Evolutionary conservation across 2,888 invertebrate species (phyloP), one percentile per base, ranked within the genome.

Genomic region (Ophion costatus): DNA sequence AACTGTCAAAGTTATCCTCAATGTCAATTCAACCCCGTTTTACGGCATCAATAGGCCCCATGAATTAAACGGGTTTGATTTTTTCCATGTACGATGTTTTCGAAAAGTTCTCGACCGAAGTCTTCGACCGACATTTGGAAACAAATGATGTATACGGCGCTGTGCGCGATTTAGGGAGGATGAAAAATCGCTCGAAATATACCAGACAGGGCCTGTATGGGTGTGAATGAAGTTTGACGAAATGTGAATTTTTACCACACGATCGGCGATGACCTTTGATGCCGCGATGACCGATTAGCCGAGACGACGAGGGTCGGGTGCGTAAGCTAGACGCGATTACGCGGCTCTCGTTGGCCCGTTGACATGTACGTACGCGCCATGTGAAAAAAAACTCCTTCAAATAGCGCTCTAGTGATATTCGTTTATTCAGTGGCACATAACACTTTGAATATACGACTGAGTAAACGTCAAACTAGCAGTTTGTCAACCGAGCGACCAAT

Each of bases 221-320:
- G 57, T 61, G 24, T 63, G 29, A 38, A 20, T 66, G 33, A 29
- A 59, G 45, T 69, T 61, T 51, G n/a, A 66, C 73, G 66, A 80
- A 73, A 64, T 56, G 42, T 80, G 66, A 57, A 73, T 80, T 80
- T 80, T 42, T 9, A 76, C 75, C 75, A 79, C 76, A 33, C 66
- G 82, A 75, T 61, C 61, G 76, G 76, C 75, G 82, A 82, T 85
- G 85, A 85, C 85, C 85, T 85, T 73, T 85, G 82, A 80, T 76
- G 67, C 85, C 51, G 42, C 24, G 71, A 63, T 71, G 79, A 80
- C 75, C 82, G 85, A 82, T 82, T 85, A 84, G 71, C 80, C 74
- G 78, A 75, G 63, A 80, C 67, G 76, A 70, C 45, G 45, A 45
- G 83, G 70, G 61, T 76, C 64, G 24, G 74, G 51, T 66, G n/a